phyloP scores from a whole-genome alignment of 2,888 invertebrate species.

The Xestobium rufovillosum region DNA sequence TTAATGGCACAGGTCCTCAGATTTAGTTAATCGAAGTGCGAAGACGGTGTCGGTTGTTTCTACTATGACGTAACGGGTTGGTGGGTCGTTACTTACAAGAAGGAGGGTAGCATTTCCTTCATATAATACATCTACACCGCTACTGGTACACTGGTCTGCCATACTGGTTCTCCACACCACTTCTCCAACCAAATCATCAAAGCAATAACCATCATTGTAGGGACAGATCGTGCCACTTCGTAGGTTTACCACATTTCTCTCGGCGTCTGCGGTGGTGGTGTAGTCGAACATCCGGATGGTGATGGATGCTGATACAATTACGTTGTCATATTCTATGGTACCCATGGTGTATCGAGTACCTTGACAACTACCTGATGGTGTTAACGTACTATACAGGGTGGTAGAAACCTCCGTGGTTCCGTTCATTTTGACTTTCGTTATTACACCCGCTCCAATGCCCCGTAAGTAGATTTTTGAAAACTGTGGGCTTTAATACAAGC shows the following conservation, averaged over 20 bases:
- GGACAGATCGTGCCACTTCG: conserved; percentile 9
- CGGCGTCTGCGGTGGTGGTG: conserved; percentile 7
- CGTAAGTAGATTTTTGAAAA: conserved; percentile 5
- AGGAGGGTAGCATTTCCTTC: conserved; percentile 10
- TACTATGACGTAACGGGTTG: conserved; percentile 3
- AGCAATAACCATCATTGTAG: conserved; percentile 4
- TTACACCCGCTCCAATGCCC: conserved; percentile 4
- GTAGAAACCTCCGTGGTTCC: conserved; percentile 3
- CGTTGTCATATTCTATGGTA: conserved; percentile 9
- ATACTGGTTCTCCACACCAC: conserved; percentile 5
- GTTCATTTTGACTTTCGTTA: neutral
- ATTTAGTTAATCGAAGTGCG: neutral
- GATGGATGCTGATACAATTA: conserved; percentile 10
- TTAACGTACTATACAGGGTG: neutral
- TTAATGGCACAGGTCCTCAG: conserved; percentile 5
- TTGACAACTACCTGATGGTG: conserved; percentile 1
- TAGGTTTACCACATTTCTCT: conserved; percentile 7
- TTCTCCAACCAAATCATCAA: conserved; percentile 10
- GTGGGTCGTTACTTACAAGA: neutral
- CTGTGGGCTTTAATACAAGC: conserved; percentile 4
- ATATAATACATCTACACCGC: conserved; percentile 9
- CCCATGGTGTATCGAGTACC: conserved; percentile 5
- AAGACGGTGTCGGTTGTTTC: neutral
- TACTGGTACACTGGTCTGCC: neutral
- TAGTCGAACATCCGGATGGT: conserved; percentile 7